Conservation (phyloP, 1,140 invertebrate species). For the Diorhabda elongata region DNA sequence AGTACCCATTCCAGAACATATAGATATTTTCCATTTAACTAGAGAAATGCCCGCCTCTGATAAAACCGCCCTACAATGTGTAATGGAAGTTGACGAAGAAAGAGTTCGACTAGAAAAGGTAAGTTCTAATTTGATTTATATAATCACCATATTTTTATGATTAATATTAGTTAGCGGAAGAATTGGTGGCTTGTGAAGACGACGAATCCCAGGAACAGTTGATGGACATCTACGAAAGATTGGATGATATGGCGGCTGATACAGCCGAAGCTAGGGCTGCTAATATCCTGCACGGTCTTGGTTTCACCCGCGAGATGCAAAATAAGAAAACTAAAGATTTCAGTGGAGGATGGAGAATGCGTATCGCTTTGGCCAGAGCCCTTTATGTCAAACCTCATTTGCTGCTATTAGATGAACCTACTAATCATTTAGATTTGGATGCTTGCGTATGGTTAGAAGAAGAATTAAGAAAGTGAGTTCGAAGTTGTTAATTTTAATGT, state of each 20-base stretch:
- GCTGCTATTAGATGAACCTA: slow-evolving; percentile 92
- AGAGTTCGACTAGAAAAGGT: slow-evolving; percentile 58
- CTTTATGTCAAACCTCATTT: slow-evolving; percentile 91
- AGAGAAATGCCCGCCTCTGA: slow-evolving; percentile 96
- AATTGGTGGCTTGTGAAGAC: slow-evolving; percentile 80
- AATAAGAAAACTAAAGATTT: slow-evolving; percentile 83
- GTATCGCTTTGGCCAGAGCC: slow-evolving; percentile 95
- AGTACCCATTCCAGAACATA: slow-evolving; percentile 92
- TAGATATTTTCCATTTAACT: slow-evolving; percentile 97
- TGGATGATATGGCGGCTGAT: slow-evolving; percentile 95
- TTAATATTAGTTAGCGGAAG: slow-evolving; percentile 71
- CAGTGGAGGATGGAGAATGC: slow-evolving; percentile 98
- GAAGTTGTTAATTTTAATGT: too few species aligned
- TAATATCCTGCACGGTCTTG: slow-evolving; percentile 92
- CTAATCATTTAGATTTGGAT: slow-evolving; percentile 97
- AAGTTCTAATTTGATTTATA: not conserved
- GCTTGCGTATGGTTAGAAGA: slow-evolving; percentile 99
- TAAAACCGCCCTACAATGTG: slow-evolving; percentile 87
- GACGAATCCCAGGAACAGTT: slow-evolving; percentile 93
- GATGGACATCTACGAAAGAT: slow-evolving; percentile 95
- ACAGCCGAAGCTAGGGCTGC: slow-evolving; percentile 92
- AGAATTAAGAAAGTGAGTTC: slow-evolving; percentile 79
- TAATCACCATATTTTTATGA: not conserved
- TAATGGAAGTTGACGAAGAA: slow-evolving; percentile 98
- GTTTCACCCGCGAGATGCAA: slow-evolving; percentile 95